Evolutionary conservation across 92 coral and sea anemone genomes (phyloP).

Genomic region (Hydrozoanthus gracilis): DNA sequence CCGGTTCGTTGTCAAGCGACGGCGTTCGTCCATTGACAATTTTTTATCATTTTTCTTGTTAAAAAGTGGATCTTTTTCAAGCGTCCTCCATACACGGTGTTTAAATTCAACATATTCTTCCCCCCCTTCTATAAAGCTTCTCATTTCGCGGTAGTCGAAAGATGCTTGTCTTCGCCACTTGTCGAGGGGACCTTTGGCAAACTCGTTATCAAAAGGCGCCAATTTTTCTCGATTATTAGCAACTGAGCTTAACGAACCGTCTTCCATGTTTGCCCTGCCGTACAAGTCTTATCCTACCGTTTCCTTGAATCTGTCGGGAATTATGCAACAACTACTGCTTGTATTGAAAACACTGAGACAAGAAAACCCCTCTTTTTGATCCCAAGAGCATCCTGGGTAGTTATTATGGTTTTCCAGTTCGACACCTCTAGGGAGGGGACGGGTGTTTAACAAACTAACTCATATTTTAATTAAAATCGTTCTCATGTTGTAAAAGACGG

Average conservation of each 20-base stretch:
- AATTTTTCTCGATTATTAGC: neutral
- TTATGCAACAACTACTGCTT: too few relatives aligned
- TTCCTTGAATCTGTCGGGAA: too few relatives aligned
- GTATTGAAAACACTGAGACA: too few relatives aligned
- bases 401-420: neutral
- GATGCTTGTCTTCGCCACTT: slow-evolving; percentile 78
- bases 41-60: slow-evolving; percentile 62
- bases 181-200: slow-evolving; percentile 89
- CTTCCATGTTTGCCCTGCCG: slow-evolving; percentile 9
- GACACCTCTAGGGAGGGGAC: neutral
- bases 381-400: slow-evolving; percentile 16
- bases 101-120: slow-evolving; percentile 79
- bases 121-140: slow-evolving; percentile 86
- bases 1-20: slow-evolving; percentile 76
- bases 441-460: neutral
- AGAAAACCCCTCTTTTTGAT: neutral
- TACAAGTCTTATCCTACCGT: neutral
- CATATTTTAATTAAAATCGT: too few relatives aligned
- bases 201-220: slow-evolving; percentile 12
- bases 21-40: slow-evolving; percentile 75
- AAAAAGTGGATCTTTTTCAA: slow-evolving; percentile 89
- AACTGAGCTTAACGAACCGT: slow-evolving; percentile 17
- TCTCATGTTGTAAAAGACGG: too few relatives aligned
- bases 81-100: slow-evolving; percentile 73
- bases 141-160: slow-evolving; percentile 89